These are phyloP conservation scores for Agrotis clavis DNA, from an alignment of 2,888 invertebrate species.

Conservation along the genomic window DNA sequence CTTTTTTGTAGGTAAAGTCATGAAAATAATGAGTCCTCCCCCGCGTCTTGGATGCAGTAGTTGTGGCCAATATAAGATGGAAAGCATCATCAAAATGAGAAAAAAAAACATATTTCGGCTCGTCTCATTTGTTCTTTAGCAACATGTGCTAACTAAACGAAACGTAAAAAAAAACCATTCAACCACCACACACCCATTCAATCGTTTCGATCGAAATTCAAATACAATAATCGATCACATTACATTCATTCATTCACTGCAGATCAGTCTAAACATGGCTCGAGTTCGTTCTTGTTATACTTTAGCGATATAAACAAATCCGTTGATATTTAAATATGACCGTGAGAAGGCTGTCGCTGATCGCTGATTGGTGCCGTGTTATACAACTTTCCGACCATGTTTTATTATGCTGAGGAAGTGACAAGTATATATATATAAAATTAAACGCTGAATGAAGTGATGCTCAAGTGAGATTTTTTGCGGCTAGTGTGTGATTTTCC, in stretches of 20 bases:
- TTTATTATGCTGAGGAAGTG: conserved; percentile 74
- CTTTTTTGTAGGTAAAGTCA: no score
- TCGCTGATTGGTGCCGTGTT: conserved; percentile 64
- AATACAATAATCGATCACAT: conserved; percentile 71
- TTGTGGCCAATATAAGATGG: no score
- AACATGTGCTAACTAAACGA: neutral
- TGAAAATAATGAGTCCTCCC: no score
- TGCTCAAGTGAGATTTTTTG: conserved; percentile 12
- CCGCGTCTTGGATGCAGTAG: no score
- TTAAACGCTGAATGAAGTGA: conserved; percentile 44
- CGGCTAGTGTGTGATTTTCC: neutral
- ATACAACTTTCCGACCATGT: conserved; percentile 72
- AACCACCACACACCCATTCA: conserved; percentile 51
- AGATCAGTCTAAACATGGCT: conserved; percentile 89
- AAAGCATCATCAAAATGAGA: no score
- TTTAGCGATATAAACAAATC: conserved; percentile 81
- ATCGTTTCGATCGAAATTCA: conserved; percentile 62
- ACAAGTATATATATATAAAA: conserved; percentile 64
- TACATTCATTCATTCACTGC: conserved; percentile 86
- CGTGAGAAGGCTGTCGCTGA: conserved; percentile 76
- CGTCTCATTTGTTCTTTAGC: neutral
- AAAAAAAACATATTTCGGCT: neutral
- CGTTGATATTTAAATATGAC: conserved; percentile 84
- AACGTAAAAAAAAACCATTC: conserved; percentile 25
- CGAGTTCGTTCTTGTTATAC: conserved; percentile 81